phyloP scores from a whole-genome alignment of 2,113 vertebrate genomes.

The Melanerpes formicivorus region DNA sequence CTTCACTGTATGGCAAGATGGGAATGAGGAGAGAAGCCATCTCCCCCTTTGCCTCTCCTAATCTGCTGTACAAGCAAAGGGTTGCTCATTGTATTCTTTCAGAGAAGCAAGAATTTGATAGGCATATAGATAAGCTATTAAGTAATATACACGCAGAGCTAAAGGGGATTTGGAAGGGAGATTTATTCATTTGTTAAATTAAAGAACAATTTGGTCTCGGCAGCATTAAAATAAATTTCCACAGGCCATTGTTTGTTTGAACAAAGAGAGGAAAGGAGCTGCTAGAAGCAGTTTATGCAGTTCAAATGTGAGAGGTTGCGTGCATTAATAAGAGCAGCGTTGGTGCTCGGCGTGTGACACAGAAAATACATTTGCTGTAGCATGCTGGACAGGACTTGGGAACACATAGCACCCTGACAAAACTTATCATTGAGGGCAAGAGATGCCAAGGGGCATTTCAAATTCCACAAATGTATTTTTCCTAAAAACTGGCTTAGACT shows the following conservation, averaged over 20 bases:
- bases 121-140: not conserved
- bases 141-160: not conserved
- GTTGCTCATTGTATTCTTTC: not conserved
- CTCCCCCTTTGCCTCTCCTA: not conserved
- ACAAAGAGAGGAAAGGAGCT: slow-evolving; percentile 24
- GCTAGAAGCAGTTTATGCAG: slow-evolving; percentile 15
- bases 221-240: slow-evolving; percentile 23
- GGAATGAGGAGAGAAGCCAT: not conserved
- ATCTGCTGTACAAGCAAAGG: not conserved
- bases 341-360: not conserved
- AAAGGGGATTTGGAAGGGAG: slow-evolving; percentile 2
- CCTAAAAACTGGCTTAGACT: not conserved
- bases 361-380: not conserved
- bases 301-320: not conserved
- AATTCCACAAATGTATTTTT: not conserved
- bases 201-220: slow-evolving; percentile 11
- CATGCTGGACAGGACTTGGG: not conserved
- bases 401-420: not conserved
- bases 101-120: slow-evolving; percentile 13
- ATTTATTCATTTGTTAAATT: slow-evolving; percentile 46
- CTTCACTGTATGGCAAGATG: not conserved
- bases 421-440: not conserved
- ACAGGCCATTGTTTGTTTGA: slow-evolving; percentile 7
- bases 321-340: not conserved
- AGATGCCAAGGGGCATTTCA: not conserved